Conservation (phyloP, 2,797 vertebrate genomes). For the Acomys russatus region DNA sequence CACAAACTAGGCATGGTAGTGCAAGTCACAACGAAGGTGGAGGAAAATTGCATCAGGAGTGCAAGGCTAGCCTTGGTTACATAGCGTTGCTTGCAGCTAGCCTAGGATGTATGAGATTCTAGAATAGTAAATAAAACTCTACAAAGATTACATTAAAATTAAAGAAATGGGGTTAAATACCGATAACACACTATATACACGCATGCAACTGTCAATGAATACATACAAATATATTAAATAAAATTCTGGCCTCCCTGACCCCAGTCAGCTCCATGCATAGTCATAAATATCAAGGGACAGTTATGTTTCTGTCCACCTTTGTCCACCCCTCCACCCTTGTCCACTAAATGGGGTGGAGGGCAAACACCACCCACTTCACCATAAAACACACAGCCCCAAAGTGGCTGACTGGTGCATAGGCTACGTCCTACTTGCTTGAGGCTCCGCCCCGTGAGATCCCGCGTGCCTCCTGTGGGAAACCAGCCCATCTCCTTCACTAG, state of each 20-base stretch:
- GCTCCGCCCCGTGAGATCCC: background rate
- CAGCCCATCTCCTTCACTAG: background rate
- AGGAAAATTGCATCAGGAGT: background rate
- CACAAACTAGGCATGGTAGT: background rate
- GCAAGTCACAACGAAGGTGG: no score
- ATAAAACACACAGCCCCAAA: background rate
- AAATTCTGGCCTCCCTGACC: background rate
- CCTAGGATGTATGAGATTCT: background rate
- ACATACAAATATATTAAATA: background rate
- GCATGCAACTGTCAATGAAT: background rate
- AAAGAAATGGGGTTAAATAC: background rate
- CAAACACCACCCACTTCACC: background rate
- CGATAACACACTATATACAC: background rate
- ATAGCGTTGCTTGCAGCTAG: background rate
- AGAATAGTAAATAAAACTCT: background rate
- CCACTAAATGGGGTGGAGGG: background rate
- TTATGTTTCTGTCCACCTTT: background rate
- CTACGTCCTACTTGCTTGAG: background rate
- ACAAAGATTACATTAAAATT: background rate
- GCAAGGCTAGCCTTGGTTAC: background rate
- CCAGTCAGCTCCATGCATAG: background rate
- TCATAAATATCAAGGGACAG: background rate
- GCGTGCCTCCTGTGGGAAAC: background rate
- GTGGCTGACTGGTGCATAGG: accelerated
- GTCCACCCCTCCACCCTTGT: background rate